Conservation (phyloP, 2,888 invertebrate species). For the Luperina nickerlii region DNA sequence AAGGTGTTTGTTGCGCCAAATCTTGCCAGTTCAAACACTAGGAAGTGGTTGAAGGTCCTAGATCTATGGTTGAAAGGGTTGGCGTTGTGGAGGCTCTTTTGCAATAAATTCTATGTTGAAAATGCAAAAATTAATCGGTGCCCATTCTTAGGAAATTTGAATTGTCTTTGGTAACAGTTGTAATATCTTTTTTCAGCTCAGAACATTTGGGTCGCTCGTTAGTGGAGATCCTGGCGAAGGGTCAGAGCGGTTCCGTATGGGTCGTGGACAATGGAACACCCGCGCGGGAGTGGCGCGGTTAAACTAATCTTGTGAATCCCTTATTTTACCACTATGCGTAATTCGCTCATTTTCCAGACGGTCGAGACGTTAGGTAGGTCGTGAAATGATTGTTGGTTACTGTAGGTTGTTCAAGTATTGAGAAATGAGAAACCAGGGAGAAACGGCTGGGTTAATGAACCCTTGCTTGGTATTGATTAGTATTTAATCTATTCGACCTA, state of each 20-base stretch:
- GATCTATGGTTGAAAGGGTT: not conserved
- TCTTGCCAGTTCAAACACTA: too few relatives aligned
- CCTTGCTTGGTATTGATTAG: constrained; percentile 42
- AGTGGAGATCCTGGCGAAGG: constrained; percentile 92
- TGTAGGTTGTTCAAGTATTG: constrained; percentile 45
- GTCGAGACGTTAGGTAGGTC: constrained; percentile 28
- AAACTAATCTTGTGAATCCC: constrained; percentile 54
- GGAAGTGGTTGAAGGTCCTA: not conserved
- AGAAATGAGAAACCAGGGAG: constrained; percentile 23
- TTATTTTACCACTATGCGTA: constrained; percentile 35
- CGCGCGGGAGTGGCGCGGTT: constrained; percentile 91
- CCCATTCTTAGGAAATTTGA: not conserved
- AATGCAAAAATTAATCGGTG: not conserved
- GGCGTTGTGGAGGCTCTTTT: not conserved
- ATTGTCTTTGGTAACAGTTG: not conserved
- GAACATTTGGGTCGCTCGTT: constrained; percentile 93
- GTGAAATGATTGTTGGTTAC: constrained; percentile 41
- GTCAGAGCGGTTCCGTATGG: constrained; percentile 93
- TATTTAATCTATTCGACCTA: constrained; percentile 38
- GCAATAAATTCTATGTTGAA: not conserved
- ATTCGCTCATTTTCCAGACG: constrained; percentile 51
- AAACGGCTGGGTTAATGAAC: not conserved
- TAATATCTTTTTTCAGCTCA: constrained; percentile 86
- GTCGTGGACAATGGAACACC: constrained; percentile 92
- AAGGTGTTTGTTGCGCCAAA: not conserved